These are phyloP conservation scores for Pao palembangensis DNA, from an alignment of 2,113 vertebrate genomes.

Conservation along the genomic window DNA sequence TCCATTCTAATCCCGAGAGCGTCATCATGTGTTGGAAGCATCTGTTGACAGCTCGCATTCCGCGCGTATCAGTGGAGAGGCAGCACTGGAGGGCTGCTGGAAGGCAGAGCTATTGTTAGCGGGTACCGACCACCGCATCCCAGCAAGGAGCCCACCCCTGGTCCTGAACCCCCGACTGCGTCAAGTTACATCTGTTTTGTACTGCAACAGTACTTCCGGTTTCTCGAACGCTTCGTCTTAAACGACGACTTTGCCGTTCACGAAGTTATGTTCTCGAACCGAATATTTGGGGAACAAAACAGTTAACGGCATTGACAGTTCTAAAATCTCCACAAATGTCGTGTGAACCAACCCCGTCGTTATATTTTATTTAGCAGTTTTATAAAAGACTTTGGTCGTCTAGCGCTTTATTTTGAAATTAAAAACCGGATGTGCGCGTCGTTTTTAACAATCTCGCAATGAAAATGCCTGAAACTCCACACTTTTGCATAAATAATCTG, in stretches of 20 bases:
- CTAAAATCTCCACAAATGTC: too few relatives aligned
- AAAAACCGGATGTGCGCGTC: neutral
- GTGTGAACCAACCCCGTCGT: too few relatives aligned
- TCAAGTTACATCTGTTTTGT: neutral
- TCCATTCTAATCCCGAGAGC: constrained; percentile 85
- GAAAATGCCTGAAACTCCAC: too few relatives aligned
- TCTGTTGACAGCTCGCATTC: constrained; percentile 97
- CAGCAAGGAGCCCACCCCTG: constrained; percentile 36
- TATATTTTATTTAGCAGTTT: neutral
- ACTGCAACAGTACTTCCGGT: too few relatives aligned
- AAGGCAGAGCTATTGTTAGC: constrained; percentile 74
- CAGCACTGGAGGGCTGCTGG: constrained; percentile 75
- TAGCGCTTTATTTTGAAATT: constrained; percentile 29
- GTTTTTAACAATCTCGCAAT: too few relatives aligned
- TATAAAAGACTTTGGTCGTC: neutral
- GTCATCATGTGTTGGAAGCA: constrained; percentile 89
- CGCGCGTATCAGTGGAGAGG: constrained; percentile 85
- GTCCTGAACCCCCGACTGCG: neutral
- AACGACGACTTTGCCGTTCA: too few relatives aligned
- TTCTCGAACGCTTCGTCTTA: too few relatives aligned
- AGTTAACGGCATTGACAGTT: too few relatives aligned
- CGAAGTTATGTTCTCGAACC: too few relatives aligned
- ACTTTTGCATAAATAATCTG: too few relatives aligned
- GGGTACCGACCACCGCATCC: constrained; percentile 73
- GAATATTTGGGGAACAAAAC: too few relatives aligned